Evolutionary conservation across 2,888 invertebrate genomes (phyloP).

Genomic region (Drosophila maculinotata): DNA sequence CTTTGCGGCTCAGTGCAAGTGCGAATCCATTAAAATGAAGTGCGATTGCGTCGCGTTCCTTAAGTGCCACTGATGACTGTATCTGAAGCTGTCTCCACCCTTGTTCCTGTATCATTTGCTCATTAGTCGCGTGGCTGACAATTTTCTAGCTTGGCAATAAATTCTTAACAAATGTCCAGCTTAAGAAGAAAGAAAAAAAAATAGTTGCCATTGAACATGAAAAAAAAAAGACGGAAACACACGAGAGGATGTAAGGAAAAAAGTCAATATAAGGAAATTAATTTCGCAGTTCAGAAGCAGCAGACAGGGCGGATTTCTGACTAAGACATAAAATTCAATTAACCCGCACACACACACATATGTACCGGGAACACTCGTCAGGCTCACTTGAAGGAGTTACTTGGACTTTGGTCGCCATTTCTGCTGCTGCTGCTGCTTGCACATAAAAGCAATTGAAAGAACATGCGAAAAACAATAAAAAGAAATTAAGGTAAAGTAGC

Average conservation of each 20-base stretch:
- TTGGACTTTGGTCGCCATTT: constrained; percentile 59
- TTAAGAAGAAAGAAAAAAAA: constrained; percentile 15
- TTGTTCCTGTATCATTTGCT: constrained; percentile 63
- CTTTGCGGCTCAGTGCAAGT: constrained; percentile 78
- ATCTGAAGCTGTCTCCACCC: no score
- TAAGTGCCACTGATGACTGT: constrained; percentile 12
- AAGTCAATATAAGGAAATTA: constrained; percentile 82
- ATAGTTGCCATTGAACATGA: constrained; percentile 36
- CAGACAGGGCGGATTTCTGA: constrained; percentile 63
- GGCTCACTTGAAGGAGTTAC: constrained; percentile 61
- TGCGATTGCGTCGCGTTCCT: constrained; percentile 31
- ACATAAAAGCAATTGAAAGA: constrained; percentile 79
- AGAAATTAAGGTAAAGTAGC: constrained; percentile 81
- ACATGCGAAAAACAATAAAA: constrained; percentile 82
- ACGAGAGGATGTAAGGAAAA: constrained; percentile 33
- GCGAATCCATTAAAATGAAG: constrained; percentile 80
- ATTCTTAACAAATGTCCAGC: constrained; percentile 44
- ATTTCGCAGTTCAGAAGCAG: constrained; percentile 57
- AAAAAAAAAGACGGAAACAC: constrained; percentile 34
- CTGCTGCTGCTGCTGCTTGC: constrained; percentile 38
- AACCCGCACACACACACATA: constrained; percentile 54
- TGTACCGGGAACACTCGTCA: constrained; percentile 30
- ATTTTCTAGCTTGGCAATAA: constrained; percentile 65
- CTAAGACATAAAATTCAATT: constrained; percentile 81
- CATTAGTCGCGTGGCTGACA: constrained; percentile 57